Percentiles rank a stretch among this genome's conserved stretches.
Evolutionary conservation across 2,797 vertebrate species (phyloP).

Genomic region (Lacerta agilis): DNA sequence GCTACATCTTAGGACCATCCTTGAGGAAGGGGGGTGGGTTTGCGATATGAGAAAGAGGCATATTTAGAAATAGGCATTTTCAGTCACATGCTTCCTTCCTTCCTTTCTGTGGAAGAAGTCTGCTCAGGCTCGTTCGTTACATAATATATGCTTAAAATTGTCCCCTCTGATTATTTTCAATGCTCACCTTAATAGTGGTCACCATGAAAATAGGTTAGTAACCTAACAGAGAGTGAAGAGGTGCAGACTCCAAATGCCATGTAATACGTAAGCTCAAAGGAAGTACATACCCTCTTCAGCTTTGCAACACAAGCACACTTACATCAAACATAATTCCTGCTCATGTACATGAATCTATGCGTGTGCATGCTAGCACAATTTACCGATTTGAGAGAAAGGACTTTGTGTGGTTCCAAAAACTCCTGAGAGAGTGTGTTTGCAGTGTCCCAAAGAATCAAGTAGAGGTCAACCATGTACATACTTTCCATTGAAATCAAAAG

Average conservation of each 20-base stretch:
- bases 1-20: background rate
- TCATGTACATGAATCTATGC: background rate
- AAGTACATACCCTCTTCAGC: conserved; percentile 1
- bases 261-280: background rate
- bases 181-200: background rate
- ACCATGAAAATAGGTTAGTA: background rate
- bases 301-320: background rate
- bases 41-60: background rate
- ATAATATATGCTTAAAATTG: background rate
- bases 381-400: conserved; percentile 14
- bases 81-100: background rate
- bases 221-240: background rate
- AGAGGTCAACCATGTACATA: background rate
- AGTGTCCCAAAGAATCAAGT: background rate
- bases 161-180: background rate
- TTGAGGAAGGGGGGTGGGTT: background rate
- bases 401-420: conserved; percentile 14
- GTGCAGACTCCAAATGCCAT: background rate
- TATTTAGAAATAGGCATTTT: background rate
- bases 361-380: conserved; percentile 11
- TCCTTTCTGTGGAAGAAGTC: background rate
- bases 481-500: background rate
- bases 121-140: background rate
- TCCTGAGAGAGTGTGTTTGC: background rate
- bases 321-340: background rate